Percentiles rank a stretch among this genome's conserved stretches.
Evolutionary conservation across 2,797 vertebrate genomes (phyloP).

Genomic region (Valencia hispanica): DNA sequence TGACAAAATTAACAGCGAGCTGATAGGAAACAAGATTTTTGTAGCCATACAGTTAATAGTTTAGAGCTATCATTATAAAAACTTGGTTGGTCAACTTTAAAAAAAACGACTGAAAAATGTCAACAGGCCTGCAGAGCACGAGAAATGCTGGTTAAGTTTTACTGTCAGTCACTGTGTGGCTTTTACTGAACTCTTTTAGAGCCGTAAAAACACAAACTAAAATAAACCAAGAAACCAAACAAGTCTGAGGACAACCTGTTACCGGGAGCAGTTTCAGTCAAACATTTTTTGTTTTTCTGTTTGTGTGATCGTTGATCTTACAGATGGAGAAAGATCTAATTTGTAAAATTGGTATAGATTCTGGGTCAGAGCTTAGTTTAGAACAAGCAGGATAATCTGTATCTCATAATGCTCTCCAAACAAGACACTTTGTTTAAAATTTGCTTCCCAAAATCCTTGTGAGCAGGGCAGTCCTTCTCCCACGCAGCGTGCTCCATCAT

Average conservation of each 20-base stretch:
- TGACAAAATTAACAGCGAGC: too few relatives aligned
- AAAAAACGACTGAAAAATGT: slow-evolving; percentile 1
- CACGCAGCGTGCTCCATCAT: slow-evolving; percentile 68
- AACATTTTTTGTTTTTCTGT: background rate
- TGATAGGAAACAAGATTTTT: background rate
- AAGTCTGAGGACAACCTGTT: slow-evolving; percentile 35
- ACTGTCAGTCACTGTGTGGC: slow-evolving; percentile 12
- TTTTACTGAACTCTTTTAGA: slow-evolving; percentile 14
- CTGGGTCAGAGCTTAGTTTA: slow-evolving; percentile 31
- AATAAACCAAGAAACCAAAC: slow-evolving; percentile 36
- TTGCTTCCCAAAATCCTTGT: slow-evolving; percentile 61
- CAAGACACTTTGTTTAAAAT: slow-evolving; percentile 79
- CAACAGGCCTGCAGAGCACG: background rate
- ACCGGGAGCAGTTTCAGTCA: slow-evolving; percentile 24
- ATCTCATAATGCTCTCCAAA: slow-evolving; percentile 70
- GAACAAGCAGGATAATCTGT: slow-evolving; percentile 52
- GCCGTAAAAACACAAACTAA: slow-evolving; percentile 27
- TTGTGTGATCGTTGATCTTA: background rate
- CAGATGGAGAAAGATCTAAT: background rate
- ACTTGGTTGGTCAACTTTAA: background rate
- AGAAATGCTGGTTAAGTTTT: slow-evolving; percentile 1
- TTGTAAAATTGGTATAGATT: slow-evolving; percentile 20
- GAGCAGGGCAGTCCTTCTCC: slow-evolving; percentile 57
- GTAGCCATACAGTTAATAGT: background rate
- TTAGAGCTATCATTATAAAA: background rate